Base-by-base conservation (phyloP, 1,140 invertebrate genomes). In the Drosophila parvula region DNA sequence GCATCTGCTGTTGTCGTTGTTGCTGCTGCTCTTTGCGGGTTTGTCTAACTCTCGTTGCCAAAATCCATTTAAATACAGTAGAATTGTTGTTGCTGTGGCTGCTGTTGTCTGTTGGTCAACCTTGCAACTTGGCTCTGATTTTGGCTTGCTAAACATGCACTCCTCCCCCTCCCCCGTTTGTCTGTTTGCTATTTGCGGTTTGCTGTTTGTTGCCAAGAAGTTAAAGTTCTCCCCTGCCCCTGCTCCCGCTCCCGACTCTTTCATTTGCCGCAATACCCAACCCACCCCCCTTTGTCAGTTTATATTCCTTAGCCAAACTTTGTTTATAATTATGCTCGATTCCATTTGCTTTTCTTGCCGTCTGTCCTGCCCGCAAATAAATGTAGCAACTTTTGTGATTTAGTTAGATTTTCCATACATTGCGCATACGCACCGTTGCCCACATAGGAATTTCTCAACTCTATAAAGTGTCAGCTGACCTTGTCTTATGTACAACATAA, bases 41-140 rank as follows among this genome's bases (percentile, higher is more conserved):
- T 73, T 78, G 56, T 68, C 65, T 58, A 84, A 74, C 67, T 86
- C 74, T 74, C 43, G 59, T 88, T 82, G 82, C 84, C 84, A 86
- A 86, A 86, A 83, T 82, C 83, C 82, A 86, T 86, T 86, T 86
- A 86, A 86, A 86, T 88, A 77, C 75, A 70, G 71, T 65, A 74
- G 74, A 81, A 56, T 43, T 48, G 32, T 62, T 71, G 62, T 43
- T 47, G 67, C 18, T 56, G 58, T 28, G 32, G 16, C 36, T 73
- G 64, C 61, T 78, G 74, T 64, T 85, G 78, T 73, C 61, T 82
- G 80, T 56, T 81, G 73, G 68, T 78, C 77, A 84, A 74, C 81
- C 81, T 84, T 85, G 77, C 77, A 77, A 80, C 77, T 84, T 84
- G 81, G 81, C 77, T 84, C 81, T 70, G 75, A 78, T 73, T 80